phyloP scores from a whole-genome alignment of 2,797 vertebrate genomes.

The Apogon talboti region DNA sequence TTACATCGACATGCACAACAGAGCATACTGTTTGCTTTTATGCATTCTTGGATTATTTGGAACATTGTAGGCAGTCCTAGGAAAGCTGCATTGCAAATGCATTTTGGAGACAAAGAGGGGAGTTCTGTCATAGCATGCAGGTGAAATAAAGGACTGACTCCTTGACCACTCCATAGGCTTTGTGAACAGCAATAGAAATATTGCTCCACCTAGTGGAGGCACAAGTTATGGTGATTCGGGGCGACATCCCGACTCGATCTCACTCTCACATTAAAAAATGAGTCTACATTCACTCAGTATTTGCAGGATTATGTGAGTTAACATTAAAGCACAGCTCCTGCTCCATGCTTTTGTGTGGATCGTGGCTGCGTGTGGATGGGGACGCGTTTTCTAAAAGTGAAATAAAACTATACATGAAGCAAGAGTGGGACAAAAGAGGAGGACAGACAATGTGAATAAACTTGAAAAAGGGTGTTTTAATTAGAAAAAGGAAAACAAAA shows the following conservation, averaged over 20 bases:
- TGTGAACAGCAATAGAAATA: slow-evolving; percentile 63
- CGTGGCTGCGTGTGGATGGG: too few relatives aligned
- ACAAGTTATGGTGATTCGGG: not conserved
- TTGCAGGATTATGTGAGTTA: not conserved
- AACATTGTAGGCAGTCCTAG: too few relatives aligned
- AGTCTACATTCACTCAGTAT: not conserved
- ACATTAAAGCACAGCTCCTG: not conserved
- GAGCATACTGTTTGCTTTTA: too few relatives aligned
- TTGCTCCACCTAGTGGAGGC: slow-evolving; percentile 82
- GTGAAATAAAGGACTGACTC: slow-evolving; percentile 10
- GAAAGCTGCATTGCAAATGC: too few relatives aligned
- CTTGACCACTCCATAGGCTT: slow-evolving; percentile 29
- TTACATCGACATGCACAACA: too few relatives aligned
- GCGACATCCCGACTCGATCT: slow-evolving; percentile 19
- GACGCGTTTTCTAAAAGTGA: too few relatives aligned
- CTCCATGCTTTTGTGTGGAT: not conserved
- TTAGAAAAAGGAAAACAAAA: not conserved
- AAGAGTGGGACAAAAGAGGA: too few relatives aligned
- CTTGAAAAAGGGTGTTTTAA: not conserved
- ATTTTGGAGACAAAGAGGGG: too few relatives aligned
- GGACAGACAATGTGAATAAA: not conserved
- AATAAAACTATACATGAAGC: too few relatives aligned
- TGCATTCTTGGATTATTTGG: too few relatives aligned
- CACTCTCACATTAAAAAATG: slow-evolving; percentile 3
- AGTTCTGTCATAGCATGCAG: not conserved